A percentile compares a stretch with the other conserved stretches of the same genome.
These are phyloP conservation scores for Xiphydria camelus DNA, from an alignment of 2,888 invertebrate species.

Conservation along the genomic window DNA sequence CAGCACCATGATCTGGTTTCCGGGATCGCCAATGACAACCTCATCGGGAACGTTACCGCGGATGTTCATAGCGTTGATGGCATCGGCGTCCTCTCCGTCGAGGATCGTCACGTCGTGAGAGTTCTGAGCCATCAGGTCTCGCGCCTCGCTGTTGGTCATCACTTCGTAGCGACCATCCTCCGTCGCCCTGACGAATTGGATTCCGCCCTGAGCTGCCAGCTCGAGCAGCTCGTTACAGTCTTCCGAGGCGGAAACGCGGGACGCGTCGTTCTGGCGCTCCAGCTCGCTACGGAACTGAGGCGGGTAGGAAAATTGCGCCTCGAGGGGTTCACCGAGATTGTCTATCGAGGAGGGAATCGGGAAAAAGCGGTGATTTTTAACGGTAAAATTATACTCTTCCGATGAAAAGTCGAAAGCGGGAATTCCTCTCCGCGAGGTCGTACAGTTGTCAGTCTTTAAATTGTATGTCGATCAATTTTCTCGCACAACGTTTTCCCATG, in stretches of 20 bases:
- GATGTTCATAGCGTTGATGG: conserved; percentile 42
- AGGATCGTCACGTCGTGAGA: conserved; percentile 53
- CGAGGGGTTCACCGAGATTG: conserved; percentile 35
- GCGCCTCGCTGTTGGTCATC: conserved; percentile 54
- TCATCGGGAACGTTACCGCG: conserved; percentile 17
- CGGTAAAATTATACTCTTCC: too few relatives aligned
- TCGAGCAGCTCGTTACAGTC: conserved; percentile 54
- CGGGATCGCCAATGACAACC: conserved; percentile 28
- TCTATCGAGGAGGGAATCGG: too few relatives aligned
- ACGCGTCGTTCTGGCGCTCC: conserved; percentile 26
- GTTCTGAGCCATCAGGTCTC: conserved; percentile 55
- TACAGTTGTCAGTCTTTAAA: too few relatives aligned
- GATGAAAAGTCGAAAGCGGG: too few relatives aligned
- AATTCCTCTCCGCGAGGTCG: too few relatives aligned
- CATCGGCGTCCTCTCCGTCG: conserved; percentile 48
- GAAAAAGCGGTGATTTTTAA: too few relatives aligned
- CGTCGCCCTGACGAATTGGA: conserved; percentile 56
- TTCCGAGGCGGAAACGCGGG: conserved; percentile 35
- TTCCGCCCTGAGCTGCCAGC: conserved; percentile 54
- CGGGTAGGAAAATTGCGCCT: conserved; percentile 33
- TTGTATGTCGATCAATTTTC: too few relatives aligned
- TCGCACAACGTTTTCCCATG: too few relatives aligned
- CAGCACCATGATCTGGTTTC: conserved; percentile 47
- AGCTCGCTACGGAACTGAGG: conserved; percentile 20
- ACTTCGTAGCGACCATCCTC: conserved; percentile 57